Percentiles rank a stretch among this genome's conserved stretches.
phyloP scores from a whole-genome alignment of 1,140 invertebrate genomes.

The Procambarus virginalis region DNA sequence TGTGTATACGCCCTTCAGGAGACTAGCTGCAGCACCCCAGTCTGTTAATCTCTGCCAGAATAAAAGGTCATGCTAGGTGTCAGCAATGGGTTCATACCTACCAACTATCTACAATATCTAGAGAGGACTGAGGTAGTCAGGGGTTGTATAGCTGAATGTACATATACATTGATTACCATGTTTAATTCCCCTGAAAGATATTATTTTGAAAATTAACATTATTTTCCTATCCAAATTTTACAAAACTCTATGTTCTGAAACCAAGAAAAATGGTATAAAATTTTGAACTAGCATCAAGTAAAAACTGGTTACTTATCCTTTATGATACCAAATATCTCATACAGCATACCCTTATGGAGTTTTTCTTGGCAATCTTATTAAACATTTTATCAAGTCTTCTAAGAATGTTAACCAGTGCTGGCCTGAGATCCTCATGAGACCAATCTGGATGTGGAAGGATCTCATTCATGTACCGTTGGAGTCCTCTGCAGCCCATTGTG shows the following conservation, averaged over 20 bases:
- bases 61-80: background rate
- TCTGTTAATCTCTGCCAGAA: constrained; percentile 84
- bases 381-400: constrained; percentile 97
- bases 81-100: too few species aligned
- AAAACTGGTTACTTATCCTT: too few species aligned
- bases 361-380: constrained; percentile 96
- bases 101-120: too few species aligned
- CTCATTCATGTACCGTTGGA: constrained; percentile 95
- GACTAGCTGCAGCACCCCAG: constrained; percentile 95
- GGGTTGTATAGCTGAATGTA: too few species aligned
- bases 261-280: too few species aligned
- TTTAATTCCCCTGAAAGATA: too few species aligned
- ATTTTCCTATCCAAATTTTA: too few species aligned
- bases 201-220: too few species aligned
- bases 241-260: too few species aligned
- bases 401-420: constrained; percentile 92
- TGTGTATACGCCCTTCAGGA: constrained; percentile 95
- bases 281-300: too few species aligned
- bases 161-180: too few species aligned
- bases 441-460: constrained; percentile 96
- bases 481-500: constrained; percentile 93
- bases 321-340: constrained; percentile 73
- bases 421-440: constrained; percentile 94
- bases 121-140: too few species aligned
- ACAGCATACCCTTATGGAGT: constrained; percentile 80